Base-by-base conservation (phyloP, 1,140 invertebrate species). In the Cydia fagiglandana region DNA sequence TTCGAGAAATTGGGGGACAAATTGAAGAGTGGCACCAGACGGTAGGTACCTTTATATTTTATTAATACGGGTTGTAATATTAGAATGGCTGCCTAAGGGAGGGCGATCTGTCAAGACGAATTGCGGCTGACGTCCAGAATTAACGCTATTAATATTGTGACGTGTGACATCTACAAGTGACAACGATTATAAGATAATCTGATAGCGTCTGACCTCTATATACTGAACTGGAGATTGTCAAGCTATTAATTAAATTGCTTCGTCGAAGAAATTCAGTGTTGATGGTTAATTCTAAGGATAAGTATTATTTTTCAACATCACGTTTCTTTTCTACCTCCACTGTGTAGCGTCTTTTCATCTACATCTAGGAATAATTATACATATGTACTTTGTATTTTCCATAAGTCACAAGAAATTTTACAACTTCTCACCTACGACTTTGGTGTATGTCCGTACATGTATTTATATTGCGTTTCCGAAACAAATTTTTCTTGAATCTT, bases 131-230 rank as follows among this genome's bases (percentile, higher is more conserved):
- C 56, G 12, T 24, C 17, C 10, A n/a, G 56, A 61, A 61, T 61
- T 61, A 61, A 61, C 56, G 56, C 20, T n/a, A 61, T 61, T 61
- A 61, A 61, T 61, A 61, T 61, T 61, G 10, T 61, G 56, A 61
- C 56, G 20, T 61, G 17, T 61, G 56, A 61, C 56, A n/a, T 61
- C n/a, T 20, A 24, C 56, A 24, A 24, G 56, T 61, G 20, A 61
- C 56, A 61, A 24, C 56, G 20, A 4, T 61, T 24, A 61, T 61
- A 24, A 61, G 20, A 61, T 61, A 61, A 61, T 61, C 56, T 61
- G 17, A 56, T 56, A n/a, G 53, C 4, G n/a, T n/a, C 15, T 56
- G 53, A 56, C 53, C 5, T 56, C 53, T 56, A 17, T 56, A 17
- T 17, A 56, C 53, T 56, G 53, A n/a, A 17, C 45, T 9, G 9